phyloP scores from a whole-genome alignment of 2,797 vertebrate genomes.

The Sebastolobus alascanus region DNA sequence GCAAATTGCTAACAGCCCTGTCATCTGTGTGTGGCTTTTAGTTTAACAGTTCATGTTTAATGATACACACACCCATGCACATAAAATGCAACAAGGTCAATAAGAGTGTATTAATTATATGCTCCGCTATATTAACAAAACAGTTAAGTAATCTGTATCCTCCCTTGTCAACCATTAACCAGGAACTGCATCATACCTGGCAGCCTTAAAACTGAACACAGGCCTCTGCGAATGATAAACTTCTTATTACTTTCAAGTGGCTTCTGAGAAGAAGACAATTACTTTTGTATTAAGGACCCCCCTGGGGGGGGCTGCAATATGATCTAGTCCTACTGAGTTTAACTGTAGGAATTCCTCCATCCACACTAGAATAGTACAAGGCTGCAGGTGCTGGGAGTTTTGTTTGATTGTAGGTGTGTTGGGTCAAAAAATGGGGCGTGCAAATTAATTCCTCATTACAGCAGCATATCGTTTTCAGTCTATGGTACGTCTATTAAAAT shows the following conservation, averaged over 20 bases:
- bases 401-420: constrained; percentile 31
- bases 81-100: constrained; percentile 25
- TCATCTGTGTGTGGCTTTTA: not conserved
- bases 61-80: constrained; percentile 24
- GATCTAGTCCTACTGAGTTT: constrained; percentile 64
- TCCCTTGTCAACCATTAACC: constrained; percentile 75
- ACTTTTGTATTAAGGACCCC: constrained; percentile 73
- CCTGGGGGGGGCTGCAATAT: constrained; percentile 55
- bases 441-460: constrained; percentile 36
- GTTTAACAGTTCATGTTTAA: constrained; percentile 9
- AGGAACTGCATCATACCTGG: constrained; percentile 37
- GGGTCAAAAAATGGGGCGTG: constrained; percentile 30
- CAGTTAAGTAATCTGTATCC: constrained; percentile 40
- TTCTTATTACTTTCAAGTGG: constrained; percentile 49
- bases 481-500: constrained; percentile 31
- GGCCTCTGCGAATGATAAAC: constrained; percentile 61
- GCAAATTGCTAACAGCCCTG: not conserved
- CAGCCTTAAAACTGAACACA: constrained; percentile 30
- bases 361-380: constrained; percentile 38
- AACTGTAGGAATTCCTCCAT: constrained; percentile 67
- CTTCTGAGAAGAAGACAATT: constrained; percentile 69
- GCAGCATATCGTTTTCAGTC: constrained; percentile 7
- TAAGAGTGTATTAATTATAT: constrained; percentile 17
- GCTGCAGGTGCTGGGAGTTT: constrained; percentile 35
- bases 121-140: not conserved